Conservation (phyloP, 2,113 vertebrate genomes). For the Jaculus jaculus region DNA sequence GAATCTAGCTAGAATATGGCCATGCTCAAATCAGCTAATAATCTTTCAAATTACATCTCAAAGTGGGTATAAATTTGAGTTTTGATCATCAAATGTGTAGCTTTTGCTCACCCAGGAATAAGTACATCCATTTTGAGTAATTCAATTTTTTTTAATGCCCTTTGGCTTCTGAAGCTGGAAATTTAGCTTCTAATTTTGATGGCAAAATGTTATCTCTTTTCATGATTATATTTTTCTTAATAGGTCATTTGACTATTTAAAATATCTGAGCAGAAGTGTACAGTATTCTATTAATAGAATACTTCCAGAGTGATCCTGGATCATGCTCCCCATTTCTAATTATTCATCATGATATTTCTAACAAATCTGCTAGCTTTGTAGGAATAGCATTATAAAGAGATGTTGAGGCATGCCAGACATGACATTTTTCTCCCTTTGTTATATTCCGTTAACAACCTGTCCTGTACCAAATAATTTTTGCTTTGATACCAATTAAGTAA, state of each 20-base stretch:
- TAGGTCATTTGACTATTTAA: constrained; percentile 66
- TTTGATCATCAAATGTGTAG: constrained; percentile 68
- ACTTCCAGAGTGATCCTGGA: constrained; percentile 75
- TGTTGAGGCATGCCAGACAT: constrained; percentile 69
- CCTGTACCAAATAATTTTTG: constrained; percentile 65
- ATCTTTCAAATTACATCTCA: constrained; percentile 70
- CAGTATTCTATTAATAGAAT: constrained; percentile 68
- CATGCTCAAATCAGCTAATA: constrained; percentile 57
- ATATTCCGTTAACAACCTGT: constrained; percentile 77
- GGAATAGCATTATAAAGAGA: constrained; percentile 62
- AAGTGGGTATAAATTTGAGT: constrained; percentile 73
- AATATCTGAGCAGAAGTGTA: constrained; percentile 44
- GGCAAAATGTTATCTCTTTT: constrained; percentile 50
- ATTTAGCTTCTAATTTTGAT: constrained; percentile 45
- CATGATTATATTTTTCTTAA: constrained; percentile 55
- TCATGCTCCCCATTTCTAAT: constrained; percentile 77
- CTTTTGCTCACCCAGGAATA: constrained; percentile 40
- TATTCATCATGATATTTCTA: constrained; percentile 82
- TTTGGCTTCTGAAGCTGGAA: constrained; percentile 51
- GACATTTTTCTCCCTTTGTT: constrained; percentile 71
- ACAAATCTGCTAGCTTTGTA: constrained; percentile 68
- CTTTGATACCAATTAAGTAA: constrained; percentile 76
- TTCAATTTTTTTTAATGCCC: background rate
- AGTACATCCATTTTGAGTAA: constrained; percentile 47
- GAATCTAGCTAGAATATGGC: constrained; percentile 54